Conservation (phyloP, 2,113 vertebrate genomes). For the Alaudala cheleensis region DNA sequence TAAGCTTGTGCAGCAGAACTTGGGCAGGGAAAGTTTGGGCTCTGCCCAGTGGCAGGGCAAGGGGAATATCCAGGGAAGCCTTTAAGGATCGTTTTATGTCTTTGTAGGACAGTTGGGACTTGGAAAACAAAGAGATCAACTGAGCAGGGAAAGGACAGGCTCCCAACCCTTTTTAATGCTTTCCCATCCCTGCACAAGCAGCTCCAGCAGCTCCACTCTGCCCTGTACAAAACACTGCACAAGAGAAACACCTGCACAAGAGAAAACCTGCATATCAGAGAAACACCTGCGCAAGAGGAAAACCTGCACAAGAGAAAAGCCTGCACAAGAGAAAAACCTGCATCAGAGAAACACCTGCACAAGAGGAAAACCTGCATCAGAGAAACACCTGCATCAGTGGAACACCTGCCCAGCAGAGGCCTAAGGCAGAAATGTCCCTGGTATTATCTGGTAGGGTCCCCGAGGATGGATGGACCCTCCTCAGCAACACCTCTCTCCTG, state of each 20-base stretch:
- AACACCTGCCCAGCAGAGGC: not conserved
- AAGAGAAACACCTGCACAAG: not conserved
- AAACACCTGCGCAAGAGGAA: not conserved
- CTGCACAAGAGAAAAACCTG: not conserved
- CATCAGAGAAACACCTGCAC: not conserved
- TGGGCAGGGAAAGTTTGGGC: not conserved
- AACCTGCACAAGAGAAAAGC: not conserved
- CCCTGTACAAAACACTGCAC: not conserved
- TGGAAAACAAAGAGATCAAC: not conserved
- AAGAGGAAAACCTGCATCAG: not conserved
- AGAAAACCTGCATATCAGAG: too few species aligned
- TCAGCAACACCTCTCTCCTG: rapidly evolving
- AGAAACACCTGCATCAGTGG: too few species aligned
- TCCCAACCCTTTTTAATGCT: not conserved
- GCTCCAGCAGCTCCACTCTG: not conserved
- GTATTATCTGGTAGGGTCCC: not conserved
- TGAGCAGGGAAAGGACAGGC: not conserved
- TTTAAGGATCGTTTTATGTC: not conserved
- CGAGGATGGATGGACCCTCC: not conserved
- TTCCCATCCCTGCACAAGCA: not conserved
- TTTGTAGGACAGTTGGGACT: not conserved
- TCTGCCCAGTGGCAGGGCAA: not conserved
- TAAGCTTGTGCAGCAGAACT: not conserved
- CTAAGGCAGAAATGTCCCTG: not conserved
- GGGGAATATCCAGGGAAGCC: not conserved